Base-by-base conservation (phyloP, 2,113 vertebrate genomes). In the Urocynchramus pylzowi region DNA sequence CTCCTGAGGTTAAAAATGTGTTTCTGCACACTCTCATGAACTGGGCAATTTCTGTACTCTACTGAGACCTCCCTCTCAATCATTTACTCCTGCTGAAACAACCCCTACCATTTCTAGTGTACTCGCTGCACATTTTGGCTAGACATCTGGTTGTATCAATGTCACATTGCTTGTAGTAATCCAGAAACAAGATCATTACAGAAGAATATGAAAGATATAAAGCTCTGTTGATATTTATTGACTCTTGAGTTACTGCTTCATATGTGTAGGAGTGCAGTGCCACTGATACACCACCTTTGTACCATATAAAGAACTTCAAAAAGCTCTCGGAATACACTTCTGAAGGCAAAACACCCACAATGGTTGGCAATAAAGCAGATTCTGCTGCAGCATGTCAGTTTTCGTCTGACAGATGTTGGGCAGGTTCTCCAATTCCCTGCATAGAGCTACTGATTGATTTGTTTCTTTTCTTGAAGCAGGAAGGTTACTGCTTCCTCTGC, bases 391-490 rank as follows among this genome's bases (percentile, higher is more conserved):
- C 2, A 0, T 74, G 75, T 93, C 82, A 69, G 50, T 54, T 85
- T 80, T 87, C 11, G 4, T 35, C 84, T 68, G 84, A 93, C 90
- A 96, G 93, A 82, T 83, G 92, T 28, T 41, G 63, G 70, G 71
- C 82, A 88, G 63, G 33, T 70, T 91, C 90, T 87, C 63, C 50
- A 80, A 18, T 80, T 89, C 84, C 90, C 85, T 73, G 54, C 59
- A 45, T 26, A 74, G 28, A 87, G 70, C 44, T 85, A 74, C 82
- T 83, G 94, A 97, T 89, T 96, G 94, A 97, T 96, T 93, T 85
- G 82, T 94, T 91, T 91, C 93, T 94, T 94, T 80, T 69, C 84
- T 93, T 87, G 82, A 94, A 96, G 73, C 59, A 80, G 54, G 84
- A 93, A 88, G 59, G 91, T 89, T 89, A 83, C 91, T 23, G 59